These are phyloP conservation scores for Pongo abelii DNA, from an alignment of 2,113 vertebrate genomes.

Conservation along the genomic window DNA sequence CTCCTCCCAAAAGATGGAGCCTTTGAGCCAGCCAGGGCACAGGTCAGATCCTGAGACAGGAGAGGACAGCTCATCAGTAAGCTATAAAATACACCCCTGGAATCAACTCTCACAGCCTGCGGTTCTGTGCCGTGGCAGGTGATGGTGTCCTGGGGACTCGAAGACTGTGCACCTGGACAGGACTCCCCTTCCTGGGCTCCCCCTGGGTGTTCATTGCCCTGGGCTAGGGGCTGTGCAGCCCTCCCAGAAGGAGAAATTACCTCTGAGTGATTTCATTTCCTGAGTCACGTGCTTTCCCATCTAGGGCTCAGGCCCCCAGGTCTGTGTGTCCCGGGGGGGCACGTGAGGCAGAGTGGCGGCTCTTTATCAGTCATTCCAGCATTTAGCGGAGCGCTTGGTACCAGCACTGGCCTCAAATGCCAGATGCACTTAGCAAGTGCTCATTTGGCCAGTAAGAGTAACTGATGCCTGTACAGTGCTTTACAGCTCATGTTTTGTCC, in stretches of 20 bases:
- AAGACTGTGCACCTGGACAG: background rate
- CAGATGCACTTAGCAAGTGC: background rate
- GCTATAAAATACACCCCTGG: background rate
- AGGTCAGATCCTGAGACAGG: background rate
- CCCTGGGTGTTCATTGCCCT: no score
- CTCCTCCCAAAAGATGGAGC: background rate
- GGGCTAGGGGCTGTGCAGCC: background rate
- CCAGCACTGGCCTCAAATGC: background rate
- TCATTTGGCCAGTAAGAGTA: background rate
- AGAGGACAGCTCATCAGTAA: background rate
- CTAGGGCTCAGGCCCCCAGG: background rate
- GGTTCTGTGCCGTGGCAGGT: fast-evolving
- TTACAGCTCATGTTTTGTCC: background rate
- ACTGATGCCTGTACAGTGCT: no score
- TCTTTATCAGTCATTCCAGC: background rate
- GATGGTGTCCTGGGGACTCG: no score
- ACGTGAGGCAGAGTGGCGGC: fast-evolving
- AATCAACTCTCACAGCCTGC: background rate
- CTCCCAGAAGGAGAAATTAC: background rate
- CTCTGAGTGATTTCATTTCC: fast-evolving
- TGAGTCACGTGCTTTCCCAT: background rate
- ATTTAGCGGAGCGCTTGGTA: background rate
- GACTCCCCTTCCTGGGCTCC: no score
- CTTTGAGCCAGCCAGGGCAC: background rate
- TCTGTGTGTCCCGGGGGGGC: background rate